These are phyloP conservation scores for Meloidogyne floridensis DNA, from an alignment of 1,140 invertebrate genomes.

Conservation along the genomic window DNA sequence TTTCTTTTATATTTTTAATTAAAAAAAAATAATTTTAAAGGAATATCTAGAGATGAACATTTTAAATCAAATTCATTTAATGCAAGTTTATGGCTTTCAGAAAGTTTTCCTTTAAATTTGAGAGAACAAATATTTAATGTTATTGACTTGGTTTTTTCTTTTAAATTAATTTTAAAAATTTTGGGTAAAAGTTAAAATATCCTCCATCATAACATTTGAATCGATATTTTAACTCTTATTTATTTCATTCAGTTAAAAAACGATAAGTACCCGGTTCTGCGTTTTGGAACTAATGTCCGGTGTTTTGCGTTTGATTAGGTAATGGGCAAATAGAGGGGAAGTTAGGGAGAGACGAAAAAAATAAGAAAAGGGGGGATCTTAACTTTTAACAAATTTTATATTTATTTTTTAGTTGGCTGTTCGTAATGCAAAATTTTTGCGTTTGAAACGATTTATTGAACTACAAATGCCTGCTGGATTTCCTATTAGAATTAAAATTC, in stretches of 20 bases:
- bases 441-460: conserved; percentile 42
- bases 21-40: conserved; percentile 9
- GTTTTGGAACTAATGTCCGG: too few relatives aligned
- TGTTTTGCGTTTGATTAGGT: too few relatives aligned
- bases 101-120: conserved; percentile 41
- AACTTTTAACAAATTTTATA: background rate
- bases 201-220: too few relatives aligned
- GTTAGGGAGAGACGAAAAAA: too few relatives aligned
- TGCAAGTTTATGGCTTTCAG: conserved; percentile 39
- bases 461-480: conserved; percentile 40
- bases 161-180: background rate
- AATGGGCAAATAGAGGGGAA: too few relatives aligned
- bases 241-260: too few relatives aligned
- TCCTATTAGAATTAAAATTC: conserved; percentile 37
- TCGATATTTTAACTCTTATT: too few relatives aligned
- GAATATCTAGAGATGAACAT: conserved; percentile 24
- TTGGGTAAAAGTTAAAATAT: too few relatives aligned
- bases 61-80: conserved; percentile 36
- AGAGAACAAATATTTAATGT: conserved; percentile 39
- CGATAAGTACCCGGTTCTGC: too few relatives aligned
- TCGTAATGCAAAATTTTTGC: conserved; percentile 36
- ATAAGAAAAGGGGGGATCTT: too few relatives aligned
- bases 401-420: conserved; percentile 13
- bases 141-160: conserved; percentile 31
- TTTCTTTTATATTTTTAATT: background rate